Evolutionary conservation across 2,888 invertebrate species (phyloP).

Genomic region (Cremastinae sp.): DNA sequence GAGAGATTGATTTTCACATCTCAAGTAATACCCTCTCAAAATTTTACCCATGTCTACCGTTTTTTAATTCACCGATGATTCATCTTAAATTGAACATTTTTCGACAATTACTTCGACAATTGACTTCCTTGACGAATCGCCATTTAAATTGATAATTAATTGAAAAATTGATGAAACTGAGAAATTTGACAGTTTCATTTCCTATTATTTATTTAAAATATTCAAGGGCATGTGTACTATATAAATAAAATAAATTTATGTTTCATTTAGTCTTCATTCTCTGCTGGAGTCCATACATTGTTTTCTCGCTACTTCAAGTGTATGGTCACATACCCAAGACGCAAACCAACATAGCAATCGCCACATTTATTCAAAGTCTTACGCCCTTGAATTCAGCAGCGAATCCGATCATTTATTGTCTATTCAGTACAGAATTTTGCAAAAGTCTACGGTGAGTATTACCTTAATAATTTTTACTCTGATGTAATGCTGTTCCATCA

Average conservation of each 20-base stretch:
- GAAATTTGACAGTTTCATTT: too few species aligned
- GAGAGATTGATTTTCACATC: too few species aligned
- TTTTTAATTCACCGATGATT: too few species aligned
- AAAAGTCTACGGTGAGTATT: slow-evolving; percentile 88
- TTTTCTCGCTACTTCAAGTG: slow-evolving; percentile 95
- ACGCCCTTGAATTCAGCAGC: slow-evolving; percentile 96
- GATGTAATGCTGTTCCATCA: background rate
- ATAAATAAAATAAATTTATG: slow-evolving; percentile 24
- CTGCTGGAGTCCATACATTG: slow-evolving; percentile 97
- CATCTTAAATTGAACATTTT: too few species aligned
- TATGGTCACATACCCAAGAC: slow-evolving; percentile 90
- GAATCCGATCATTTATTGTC: slow-evolving; percentile 96
- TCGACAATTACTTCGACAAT: too few species aligned
- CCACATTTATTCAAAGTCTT: slow-evolving; percentile 94
- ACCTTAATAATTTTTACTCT: slow-evolving; percentile 23
- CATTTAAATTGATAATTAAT: too few species aligned
- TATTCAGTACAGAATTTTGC: slow-evolving; percentile 95
- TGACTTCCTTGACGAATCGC: too few species aligned
- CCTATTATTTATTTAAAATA: too few species aligned
- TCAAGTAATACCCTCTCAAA: too few species aligned
- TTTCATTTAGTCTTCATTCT: slow-evolving; percentile 91
- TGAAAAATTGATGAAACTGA: too few species aligned
- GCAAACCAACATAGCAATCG: slow-evolving; percentile 91
- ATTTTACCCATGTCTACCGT: too few species aligned
- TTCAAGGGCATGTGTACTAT: too few species aligned